Evolutionary conservation across 2,888 invertebrate genomes (phyloP).

Genomic region (Caenorhabditis doughertyi): DNA sequence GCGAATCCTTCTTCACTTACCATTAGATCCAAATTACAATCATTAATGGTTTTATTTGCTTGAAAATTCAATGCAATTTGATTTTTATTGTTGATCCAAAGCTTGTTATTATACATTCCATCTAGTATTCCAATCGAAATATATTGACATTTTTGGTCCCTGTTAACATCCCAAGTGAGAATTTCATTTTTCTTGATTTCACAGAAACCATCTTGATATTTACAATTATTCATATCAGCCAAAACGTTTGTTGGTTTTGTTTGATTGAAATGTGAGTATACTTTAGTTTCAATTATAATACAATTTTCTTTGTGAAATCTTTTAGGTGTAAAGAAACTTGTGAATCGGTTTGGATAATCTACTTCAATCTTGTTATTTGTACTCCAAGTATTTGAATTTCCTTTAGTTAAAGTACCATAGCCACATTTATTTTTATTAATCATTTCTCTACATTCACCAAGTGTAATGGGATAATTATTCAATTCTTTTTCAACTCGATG

Average conservation of each 20-base stretch:
- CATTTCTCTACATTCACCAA: slow-evolving; percentile 71
- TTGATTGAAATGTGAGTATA: slow-evolving; percentile 73
- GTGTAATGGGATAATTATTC: slow-evolving; percentile 59
- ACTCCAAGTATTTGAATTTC: slow-evolving; percentile 43
- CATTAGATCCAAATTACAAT: slow-evolving; percentile 45
- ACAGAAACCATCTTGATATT: slow-evolving; percentile 70
- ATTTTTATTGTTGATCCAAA: no score
- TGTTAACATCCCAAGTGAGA: slow-evolving; percentile 73
- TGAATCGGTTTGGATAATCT: slow-evolving; percentile 74
- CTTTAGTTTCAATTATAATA: slow-evolving; percentile 74
- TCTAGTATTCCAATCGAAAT: slow-evolving; percentile 69
- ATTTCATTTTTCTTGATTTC: slow-evolving; percentile 71
- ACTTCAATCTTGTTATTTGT: slow-evolving; percentile 72
- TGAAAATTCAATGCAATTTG: no score
- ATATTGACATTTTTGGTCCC: slow-evolving; percentile 67
- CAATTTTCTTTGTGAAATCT: slow-evolving; percentile 73
- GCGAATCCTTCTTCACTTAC: slow-evolving; percentile 64
- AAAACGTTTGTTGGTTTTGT: slow-evolving; percentile 66
- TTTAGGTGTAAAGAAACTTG: slow-evolving; percentile 68
- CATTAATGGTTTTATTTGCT: no score
- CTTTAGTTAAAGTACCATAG: slow-evolving; percentile 62
- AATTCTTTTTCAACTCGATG: slow-evolving; percentile 66
- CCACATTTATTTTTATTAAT: slow-evolving; percentile 67
- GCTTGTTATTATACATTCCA: no score
- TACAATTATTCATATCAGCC: no score